Evolutionary conservation across 2,797 vertebrate species (phyloP), one percentile per base, ranked within the genome.

Genomic region (Pseudotriccus pelzelni): DNA sequence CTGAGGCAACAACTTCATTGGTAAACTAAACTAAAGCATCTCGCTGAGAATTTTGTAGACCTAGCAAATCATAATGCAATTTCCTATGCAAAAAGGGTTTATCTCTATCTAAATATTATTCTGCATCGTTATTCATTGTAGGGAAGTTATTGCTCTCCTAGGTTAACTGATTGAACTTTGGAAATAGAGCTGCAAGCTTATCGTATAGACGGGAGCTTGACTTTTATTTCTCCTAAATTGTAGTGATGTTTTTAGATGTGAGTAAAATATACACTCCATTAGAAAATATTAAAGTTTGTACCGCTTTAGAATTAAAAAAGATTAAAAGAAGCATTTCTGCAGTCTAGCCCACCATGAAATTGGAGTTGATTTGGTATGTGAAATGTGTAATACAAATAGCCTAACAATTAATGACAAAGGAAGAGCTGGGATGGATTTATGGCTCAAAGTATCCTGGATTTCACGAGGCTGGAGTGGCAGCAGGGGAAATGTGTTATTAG

Each of bases 121-220:
- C 95, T n/a, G 79, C 68, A 76, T 96, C 82, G 59, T 98, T 97
- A 96, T 94, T 97, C 96, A 96, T 95, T 92, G 96, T 59, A 80
- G 93, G 88, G 92, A 93, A 91, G 93, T 96, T 96, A 96, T 96
- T 96, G 96, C 97, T 96, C 91, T 97, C 96, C 95, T 93, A 96
- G 97, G 98, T 98, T 97, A 97, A 98, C 95, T 97, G 97, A 96
- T 90, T 97, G 97, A 97, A 98, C 98, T 97, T 95, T 64, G 94
- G 95, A 97, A 97, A 95, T 92, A 96, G 94, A 97, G 95, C 96
- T 64, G 78, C 84, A 94, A 95, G 97, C 94, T 97, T 96, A 97
- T 97, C 92, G 70, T 89, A 55, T 92, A 68, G 94, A 89, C 6
- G 7, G 47, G 93, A 96, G 87, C 96, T 95, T 91, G 96, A 87